These are phyloP conservation scores for Probaryconus sp. DNA, from an alignment of 1,140 invertebrate species.

Conservation along the genomic window DNA sequence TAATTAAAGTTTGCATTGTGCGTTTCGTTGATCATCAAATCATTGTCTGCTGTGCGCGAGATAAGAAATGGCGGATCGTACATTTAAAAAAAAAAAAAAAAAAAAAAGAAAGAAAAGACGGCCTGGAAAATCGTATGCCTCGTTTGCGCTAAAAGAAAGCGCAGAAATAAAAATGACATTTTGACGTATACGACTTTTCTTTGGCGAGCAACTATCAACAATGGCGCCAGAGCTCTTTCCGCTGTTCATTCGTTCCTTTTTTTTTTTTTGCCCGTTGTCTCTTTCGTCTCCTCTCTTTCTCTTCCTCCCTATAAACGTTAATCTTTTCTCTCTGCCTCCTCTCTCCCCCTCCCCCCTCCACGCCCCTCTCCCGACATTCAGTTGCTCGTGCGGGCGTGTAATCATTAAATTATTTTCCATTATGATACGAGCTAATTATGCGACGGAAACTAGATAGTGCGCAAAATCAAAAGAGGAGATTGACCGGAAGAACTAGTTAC, in stretches of 20 bases:
- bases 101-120: too few species aligned
- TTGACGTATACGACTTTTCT: constrained; percentile 61
- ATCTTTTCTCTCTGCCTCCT: constrained; percentile 20
- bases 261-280: constrained; percentile 20
- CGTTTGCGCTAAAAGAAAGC: constrained; percentile 47
- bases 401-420: constrained; percentile 70
- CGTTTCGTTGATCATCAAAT: constrained; percentile 27
- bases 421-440: constrained; percentile 67
- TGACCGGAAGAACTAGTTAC: constrained; percentile 66
- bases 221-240: constrained; percentile 44
- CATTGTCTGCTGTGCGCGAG: neutral
- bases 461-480: constrained; percentile 55
- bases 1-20: too few species aligned
- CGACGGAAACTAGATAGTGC: constrained; percentile 65
- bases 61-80: constrained; percentile 9
- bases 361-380: too few species aligned
- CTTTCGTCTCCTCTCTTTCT: constrained; percentile 11
- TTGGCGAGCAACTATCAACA: constrained; percentile 51
- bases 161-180: constrained; percentile 58
- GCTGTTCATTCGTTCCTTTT: constrained; percentile 45
- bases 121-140: constrained; percentile 44
- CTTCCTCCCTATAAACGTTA: neutral
- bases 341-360: neutral
- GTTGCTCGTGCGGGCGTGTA: constrained; percentile 51
- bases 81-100: constrained; percentile 40